Base-by-base conservation (phyloP, 2,797 vertebrate genomes). In the Acipenser transmontanus region DNA sequence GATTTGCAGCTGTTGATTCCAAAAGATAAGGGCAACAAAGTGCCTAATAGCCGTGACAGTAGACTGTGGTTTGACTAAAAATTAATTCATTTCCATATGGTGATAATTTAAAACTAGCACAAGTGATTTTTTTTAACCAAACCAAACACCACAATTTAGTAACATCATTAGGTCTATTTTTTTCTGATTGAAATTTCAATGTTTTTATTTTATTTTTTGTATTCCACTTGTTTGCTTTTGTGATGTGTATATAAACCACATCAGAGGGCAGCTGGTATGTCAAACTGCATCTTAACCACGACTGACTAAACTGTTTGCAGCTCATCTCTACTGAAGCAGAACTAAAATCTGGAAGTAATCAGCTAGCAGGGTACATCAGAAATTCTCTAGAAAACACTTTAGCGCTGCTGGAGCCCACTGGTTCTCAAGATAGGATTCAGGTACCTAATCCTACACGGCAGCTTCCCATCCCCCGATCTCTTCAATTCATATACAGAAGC, bases 321-420 rank as follows among this genome's bases (percentile, higher is more conserved):
- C 84, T 89, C 89, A 93, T 93, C 91, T 96, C 89, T 86, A 79
- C 84, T 91, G 89, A 89, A 66, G 88, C 93, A 93, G 94, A 96
- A 98, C 87, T 96, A 96, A 98, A 95, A 95, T 95, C 93, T 97
- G 93, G 94, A 98, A 97, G 92, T 96, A 98, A 98, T 96, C 94
- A 96, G 92, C 91, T 88, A 89, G 88, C 88, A 81, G 87, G 87
- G 93, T 93, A 92, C 91, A 93, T 87, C 91, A 95, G 90, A 95
- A 93, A 94, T 92, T 94, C 89, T 94, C 91, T 77, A 81, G 91
- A 92, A 95, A 93, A 91, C 91, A 94, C 91, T 95, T 95, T 91
- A 93, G 89, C 91, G 20, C 93, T 91, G 93, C 93, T 95, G 94
- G 94, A 98, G 90, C 89, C 89, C 89, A 88, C 88, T 85, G 83